Evolutionary conservation across 2,113 vertebrate species (phyloP).

Genomic region (Ammospiza nelsoni): DNA sequence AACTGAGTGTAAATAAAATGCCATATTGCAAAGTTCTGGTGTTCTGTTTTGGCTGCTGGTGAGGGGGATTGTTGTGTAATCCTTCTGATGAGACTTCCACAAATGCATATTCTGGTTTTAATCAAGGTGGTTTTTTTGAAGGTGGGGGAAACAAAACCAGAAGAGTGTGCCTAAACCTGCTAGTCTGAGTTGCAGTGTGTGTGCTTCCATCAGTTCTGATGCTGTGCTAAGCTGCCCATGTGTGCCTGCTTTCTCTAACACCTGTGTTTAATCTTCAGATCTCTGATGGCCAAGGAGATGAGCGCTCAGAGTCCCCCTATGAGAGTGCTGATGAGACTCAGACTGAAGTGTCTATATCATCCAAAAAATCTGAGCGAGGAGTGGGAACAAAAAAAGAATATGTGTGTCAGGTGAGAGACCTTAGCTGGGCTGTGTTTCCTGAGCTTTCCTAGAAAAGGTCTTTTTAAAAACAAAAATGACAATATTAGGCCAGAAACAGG

Average conservation of each 20-base stretch:
- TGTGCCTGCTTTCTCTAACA: conserved; percentile 24
- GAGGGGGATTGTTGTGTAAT: not conserved
- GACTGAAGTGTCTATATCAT: conserved; percentile 76
- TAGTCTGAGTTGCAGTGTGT: not conserved
- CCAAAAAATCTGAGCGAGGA: conserved; percentile 87
- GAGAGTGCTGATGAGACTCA: conserved; percentile 90
- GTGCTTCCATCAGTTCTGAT: not conserved
- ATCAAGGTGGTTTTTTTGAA: not conserved
- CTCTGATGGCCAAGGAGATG: conserved; percentile 83
- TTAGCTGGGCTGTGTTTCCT: not conserved
- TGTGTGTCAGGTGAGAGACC: conserved; percentile 88
- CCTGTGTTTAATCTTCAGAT: conserved; percentile 77
- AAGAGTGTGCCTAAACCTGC: not conserved
- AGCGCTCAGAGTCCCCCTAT: conserved; percentile 88
- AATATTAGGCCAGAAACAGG: not conserved
- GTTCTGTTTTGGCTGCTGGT: conserved; percentile 9
- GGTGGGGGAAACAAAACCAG: not conserved
- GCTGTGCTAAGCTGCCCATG: not conserved
- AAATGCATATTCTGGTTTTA: not conserved
- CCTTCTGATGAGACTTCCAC: not conserved
- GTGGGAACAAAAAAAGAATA: conserved; percentile 85
- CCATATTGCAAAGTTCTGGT: not conserved
- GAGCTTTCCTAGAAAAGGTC: not conserved
- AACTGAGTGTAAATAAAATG: conserved; percentile 15
- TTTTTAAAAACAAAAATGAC: not conserved